Base-by-base conservation (phyloP, 2,113 vertebrate genomes). In the Phylloscopus trochilus region DNA sequence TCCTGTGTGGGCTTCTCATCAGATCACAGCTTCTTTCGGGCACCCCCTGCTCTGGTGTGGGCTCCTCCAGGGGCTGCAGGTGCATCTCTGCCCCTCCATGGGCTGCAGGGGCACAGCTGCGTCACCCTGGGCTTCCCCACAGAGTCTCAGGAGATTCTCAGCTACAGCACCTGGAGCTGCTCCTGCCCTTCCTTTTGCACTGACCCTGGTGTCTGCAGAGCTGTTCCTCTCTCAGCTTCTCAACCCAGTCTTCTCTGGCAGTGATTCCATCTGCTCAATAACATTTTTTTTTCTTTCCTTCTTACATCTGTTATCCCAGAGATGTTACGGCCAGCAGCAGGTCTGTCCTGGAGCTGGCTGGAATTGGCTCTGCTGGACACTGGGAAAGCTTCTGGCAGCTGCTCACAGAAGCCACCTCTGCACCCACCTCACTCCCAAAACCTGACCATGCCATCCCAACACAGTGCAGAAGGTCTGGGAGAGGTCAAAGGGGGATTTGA, bases 261-360 rank as follows among this genome's bases (percentile, higher is more conserved):
- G 30, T 16, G 37, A 22, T 35, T 58, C 52, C 43, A 51, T 35
- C 31, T 35, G 31, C 52, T 26, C 60, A 58, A 9, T 10, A 58
- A 26, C 2, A 9, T 7, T 8, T 23, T n/a, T 49, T 39, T 49
- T 39, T 39, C 10, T 66, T 51, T 11, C 31, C n/a, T 47, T 47
- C 20, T 59, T 17, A 16, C 9, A 43, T 20, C 16, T 58, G 13
- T 58, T 58, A 14, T 35, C 35, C 31, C 31, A 18, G 44, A 59
- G 44, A 20, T 44, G 35, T 27, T 27, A 1, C 17, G 44, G 30
- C 52, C 60, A 51, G 31, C 0, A 0, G 60, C 0, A 1, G 35
- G 2, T 49, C 30, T 1, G 1, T 58, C 52, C 70, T 51, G 44
- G 21, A 11, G 13, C 46, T 0, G 0, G 12, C 43, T 58, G 52